Base-by-base conservation (phyloP, 2,113 vertebrate species). In the Rousettus leschenaultii region DNA sequence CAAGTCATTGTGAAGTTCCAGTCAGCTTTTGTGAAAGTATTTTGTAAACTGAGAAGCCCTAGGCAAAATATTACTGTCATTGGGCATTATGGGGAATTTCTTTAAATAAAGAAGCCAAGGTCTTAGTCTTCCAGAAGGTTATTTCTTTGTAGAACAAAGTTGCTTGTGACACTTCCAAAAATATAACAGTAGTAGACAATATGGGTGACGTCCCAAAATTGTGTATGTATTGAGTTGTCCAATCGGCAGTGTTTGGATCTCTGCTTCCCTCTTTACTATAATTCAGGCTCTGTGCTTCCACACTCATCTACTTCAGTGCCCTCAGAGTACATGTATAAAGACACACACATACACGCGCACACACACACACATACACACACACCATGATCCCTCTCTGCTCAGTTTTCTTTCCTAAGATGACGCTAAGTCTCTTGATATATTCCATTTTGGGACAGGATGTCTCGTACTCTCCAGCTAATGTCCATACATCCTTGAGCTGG, bases 51-150 rank as follows among this genome's bases (percentile, higher is more conserved):
- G 53, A 88, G 63, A 90, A 26, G 18, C 5, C 11, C 51, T 70
- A 87, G 51, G 84, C 43, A 51, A 93, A 96, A 95, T 95, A 91
- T 75, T 84, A 89, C 80, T 89, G 68, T 86, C 95, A 82, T 33
- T 68, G 57, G n/a, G 18, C 15, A 86, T 61, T 74, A 35, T 35
- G 24, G 55, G 61, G 91, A 63, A 91, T 45, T 86, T 71, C 66
- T 28, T 21, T n/a, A 93, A 90, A 57, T 13, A 22, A 87, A 89
- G 83, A 87, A 73, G 51, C 26, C 45, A 73, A 96, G 26, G 80
- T 80, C 35, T 48, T 79, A 73, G 70, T 8, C 26, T 73, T 87
- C 33, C n/a, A 45, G 79, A 65, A 94, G 15, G 14, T 78, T 89
- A 82, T 24, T 86, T 45, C 66, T 74, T 65, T 61, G 38, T 8